A percentile compares a stretch with the other conserved stretches of the same genome.
phyloP scores from a whole-genome alignment of 2,888 invertebrate species.

The Pachymerium ferrugineum region DNA sequence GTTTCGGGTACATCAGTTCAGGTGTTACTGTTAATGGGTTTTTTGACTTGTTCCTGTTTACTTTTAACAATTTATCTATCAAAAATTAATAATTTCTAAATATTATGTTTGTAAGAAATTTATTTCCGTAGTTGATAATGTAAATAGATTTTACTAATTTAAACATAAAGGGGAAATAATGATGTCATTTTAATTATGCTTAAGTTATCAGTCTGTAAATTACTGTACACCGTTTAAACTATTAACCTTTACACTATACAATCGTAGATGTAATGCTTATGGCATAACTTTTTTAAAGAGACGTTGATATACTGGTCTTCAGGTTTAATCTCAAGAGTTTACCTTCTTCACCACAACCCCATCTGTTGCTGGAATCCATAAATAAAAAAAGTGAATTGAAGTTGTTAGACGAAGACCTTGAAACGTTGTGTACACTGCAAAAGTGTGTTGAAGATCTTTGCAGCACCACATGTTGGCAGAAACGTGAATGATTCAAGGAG shows the following conservation, averaged over 20 bases:
- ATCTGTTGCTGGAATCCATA: background rate
- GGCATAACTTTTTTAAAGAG: too few relatives aligned
- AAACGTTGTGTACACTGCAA: background rate
- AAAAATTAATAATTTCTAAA: too few relatives aligned
- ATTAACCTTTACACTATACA: background rate
- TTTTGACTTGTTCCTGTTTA: too few relatives aligned
- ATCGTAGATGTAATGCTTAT: too few relatives aligned
- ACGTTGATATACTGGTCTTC: background rate
- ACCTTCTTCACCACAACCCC: background rate
- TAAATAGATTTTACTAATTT: too few relatives aligned
- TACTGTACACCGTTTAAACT: too few relatives aligned
- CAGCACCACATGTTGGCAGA: conserved; percentile 22
- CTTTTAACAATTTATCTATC: too few relatives aligned
- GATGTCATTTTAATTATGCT: too few relatives aligned
- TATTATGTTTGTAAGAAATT: too few relatives aligned
- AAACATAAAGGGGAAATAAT: too few relatives aligned
- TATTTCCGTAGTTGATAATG: too few relatives aligned
- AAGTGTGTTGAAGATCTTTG: background rate
- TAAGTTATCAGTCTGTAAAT: too few relatives aligned
- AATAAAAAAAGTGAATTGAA: background rate
- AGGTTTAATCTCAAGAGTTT: background rate
- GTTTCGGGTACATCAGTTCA: background rate
- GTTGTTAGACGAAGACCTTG: conserved; percentile 1
- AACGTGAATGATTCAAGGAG: conserved; percentile 14
- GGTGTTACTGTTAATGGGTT: background rate